phyloP scores from a whole-genome alignment of 1,140 invertebrate species.

The Meloidogyne floridensis region DNA sequence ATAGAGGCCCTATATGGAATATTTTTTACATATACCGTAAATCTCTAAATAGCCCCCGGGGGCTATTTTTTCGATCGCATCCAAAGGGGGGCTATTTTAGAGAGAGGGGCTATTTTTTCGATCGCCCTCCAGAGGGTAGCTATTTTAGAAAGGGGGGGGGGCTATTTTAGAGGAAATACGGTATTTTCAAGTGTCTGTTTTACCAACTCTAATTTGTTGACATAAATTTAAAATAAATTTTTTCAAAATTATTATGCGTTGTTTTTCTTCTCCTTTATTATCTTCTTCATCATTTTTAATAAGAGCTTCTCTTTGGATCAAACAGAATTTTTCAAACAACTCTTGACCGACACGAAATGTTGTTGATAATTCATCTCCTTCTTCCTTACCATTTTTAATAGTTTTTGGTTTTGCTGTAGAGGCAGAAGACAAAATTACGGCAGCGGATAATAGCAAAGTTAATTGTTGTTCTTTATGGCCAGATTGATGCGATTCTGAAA shows the following conservation, averaged over 20 bases:
- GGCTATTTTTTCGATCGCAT: no score
- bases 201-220: background rate
- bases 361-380: background rate
- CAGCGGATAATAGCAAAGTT: background rate
- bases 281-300: background rate
- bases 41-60: no score
- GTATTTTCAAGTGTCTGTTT: no score
- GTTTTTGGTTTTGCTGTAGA: background rate
- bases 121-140: no score
- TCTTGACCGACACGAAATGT: background rate
- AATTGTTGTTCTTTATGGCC: background rate
- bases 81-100: no score
- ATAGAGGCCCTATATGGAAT: no score
- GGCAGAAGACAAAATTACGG: constrained; percentile 8
- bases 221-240: constrained; percentile 3
- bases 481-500: background rate
- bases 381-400: no score
- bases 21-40: no score
- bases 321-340: constrained; percentile 21
- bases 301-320: background rate
- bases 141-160: no score
- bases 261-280: background rate
- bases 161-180: no score
- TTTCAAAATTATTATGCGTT: constrained; percentile 7
- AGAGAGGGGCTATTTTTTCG: no score